phyloP scores from a whole-genome alignment of 2,888 invertebrate genomes.

The Fragum fragum region DNA sequence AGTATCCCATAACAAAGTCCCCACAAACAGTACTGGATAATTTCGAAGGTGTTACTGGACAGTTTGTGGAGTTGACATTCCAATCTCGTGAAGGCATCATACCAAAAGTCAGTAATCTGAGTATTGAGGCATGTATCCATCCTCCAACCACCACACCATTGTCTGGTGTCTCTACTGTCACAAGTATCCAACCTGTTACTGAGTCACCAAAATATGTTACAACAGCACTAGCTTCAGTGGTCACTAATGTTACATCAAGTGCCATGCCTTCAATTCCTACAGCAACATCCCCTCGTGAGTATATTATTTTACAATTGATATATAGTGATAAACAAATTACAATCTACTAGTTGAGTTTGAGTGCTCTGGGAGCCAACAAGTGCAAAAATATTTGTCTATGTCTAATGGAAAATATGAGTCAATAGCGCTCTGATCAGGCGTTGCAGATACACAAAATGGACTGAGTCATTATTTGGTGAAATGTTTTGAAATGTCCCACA shows the following conservation, averaged over 20 bases:
- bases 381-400: too few species aligned
- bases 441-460: too few species aligned
- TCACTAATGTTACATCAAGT: neutral
- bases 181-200: neutral
- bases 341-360: too few species aligned
- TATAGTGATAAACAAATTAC: too few species aligned
- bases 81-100: slow-evolving; percentile 9
- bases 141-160: slow-evolving; percentile 2
- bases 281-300: neutral
- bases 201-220: neutral
- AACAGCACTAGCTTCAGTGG: neutral
- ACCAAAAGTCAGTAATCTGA: slow-evolving; percentile 13
- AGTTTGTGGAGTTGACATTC: slow-evolving; percentile 18
- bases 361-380: too few species aligned
- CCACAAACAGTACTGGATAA: slow-evolving; percentile 29
- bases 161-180: too few species aligned
- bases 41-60: slow-evolving; percentile 24
- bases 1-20: slow-evolving; percentile 26
- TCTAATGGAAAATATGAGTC: too few species aligned
- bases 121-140: slow-evolving; percentile 26
- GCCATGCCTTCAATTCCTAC: neutral
- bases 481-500: too few species aligned
- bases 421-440: too few species aligned
- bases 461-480: too few species aligned
- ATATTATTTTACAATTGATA: neutral